Base-by-base conservation (phyloP, 2,888 invertebrate genomes). In the Machimus rusticus region DNA sequence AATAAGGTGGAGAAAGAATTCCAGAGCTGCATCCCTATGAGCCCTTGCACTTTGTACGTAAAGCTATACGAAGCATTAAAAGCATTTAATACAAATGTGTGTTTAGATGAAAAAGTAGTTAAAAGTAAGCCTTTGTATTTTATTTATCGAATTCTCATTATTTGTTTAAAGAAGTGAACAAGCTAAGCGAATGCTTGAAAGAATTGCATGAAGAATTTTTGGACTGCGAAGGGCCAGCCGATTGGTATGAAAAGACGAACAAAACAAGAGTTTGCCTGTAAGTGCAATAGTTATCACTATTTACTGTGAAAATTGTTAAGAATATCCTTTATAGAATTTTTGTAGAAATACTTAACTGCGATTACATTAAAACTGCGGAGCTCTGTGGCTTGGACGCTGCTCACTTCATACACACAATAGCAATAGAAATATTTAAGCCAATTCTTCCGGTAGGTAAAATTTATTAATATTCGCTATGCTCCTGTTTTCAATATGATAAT, bases 211-310 rank as follows among this genome's bases (percentile, higher is more conserved):
- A 93, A 34, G 94, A 94, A 88, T 93, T 93, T 89, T 92, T 93
- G 78, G 93, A 93, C 88, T 94, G 94, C 89, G 93, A 92, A 89
- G 94, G 94, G 0, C 92, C 93, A 5, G 92, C 94, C 1, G 94
- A 94, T 90, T 94, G 94, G 94, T 93, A 92, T 88, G 94, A 94
- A 90, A 92, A 92, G 82, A 89, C 90, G 31, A 93, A 93, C 87
- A 89, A 91, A 55, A 89, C 90, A n/a, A 90, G 91, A 87, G 91
- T 93, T 39, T 94, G 94, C 91, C 91, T 91, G 93, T 93, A 91
- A 88, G 78, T 55, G 12, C 19, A 77, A 34, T 5, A 28, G 51
- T 39, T 4, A 74, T 14, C 12, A 88, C 19, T n/a, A n/a, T n/a
- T n/a, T n/a, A 34, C 37, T n/a, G 74, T 19, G 34, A 5, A 23